Percentiles rank a stretch among this genome's conserved stretches.
Conservation (phyloP, 2,113 vertebrate genomes). For the Synodontis membranacea region DNA sequence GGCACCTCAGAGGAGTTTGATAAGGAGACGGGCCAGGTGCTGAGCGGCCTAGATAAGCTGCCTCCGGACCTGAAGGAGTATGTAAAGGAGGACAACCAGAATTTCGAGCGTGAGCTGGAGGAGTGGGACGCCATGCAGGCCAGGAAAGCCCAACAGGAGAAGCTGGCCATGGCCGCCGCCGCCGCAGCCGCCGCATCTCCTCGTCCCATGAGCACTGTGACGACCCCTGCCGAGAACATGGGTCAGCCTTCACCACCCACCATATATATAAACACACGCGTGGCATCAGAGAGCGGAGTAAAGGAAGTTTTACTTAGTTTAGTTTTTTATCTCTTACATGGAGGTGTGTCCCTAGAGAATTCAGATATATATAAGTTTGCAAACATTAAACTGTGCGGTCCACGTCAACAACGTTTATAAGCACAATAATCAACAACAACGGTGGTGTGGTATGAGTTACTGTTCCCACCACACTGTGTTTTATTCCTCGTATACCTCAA, state of each 20-base stretch:
- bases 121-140: constrained; percentile 89
- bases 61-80: constrained; percentile 90
- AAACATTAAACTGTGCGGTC: background rate
- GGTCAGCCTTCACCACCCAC: constrained; percentile 56
- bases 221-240: constrained; percentile 66
- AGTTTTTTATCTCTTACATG: background rate
- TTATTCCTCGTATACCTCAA: too few species aligned
- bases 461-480: too few species aligned
- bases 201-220: constrained; percentile 69
- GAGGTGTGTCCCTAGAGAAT: background rate
- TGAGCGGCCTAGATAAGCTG: constrained; percentile 90
- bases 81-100: constrained; percentile 90
- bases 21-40: constrained; percentile 90
- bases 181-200: constrained; percentile 49
- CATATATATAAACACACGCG: background rate
- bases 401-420: too few species aligned
- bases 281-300: background rate
- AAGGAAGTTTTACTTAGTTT: too few species aligned
- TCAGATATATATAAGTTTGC: background rate
- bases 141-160: constrained; percentile 88
- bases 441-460: too few species aligned
- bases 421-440: too few species aligned
- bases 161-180: constrained; percentile 76
- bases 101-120: constrained; percentile 88
- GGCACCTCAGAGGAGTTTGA: constrained; percentile 86